These are phyloP conservation scores for Muricea muricata DNA, from an alignment of 92 coral and sea anemone species.

Conservation along the genomic window DNA sequence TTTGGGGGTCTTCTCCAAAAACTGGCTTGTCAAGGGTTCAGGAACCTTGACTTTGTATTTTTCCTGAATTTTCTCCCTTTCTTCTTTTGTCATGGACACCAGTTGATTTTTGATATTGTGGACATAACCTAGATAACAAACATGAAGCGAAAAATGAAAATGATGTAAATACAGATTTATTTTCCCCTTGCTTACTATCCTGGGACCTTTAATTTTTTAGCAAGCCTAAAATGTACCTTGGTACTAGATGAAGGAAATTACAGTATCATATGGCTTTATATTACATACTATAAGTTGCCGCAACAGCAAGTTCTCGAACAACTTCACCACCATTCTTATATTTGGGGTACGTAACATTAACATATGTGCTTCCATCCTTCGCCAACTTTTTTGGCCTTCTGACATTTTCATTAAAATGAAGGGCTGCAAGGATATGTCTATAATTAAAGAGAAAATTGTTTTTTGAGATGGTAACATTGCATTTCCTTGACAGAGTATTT, in stretches of 20 bases:
- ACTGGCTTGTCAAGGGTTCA: slow-evolving; percentile 38
- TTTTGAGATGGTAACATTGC: not conserved
- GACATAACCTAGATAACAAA: slow-evolving; percentile 31
- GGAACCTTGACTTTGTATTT: slow-evolving; percentile 28
- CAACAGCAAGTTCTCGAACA: slow-evolving; percentile 26
- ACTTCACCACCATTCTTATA: slow-evolving; percentile 18
- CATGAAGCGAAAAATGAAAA: not conserved
- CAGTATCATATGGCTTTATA: not conserved
- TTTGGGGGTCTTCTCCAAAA: slow-evolving; percentile 23
- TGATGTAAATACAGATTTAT: not conserved
- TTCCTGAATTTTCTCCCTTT: slow-evolving; percentile 2
- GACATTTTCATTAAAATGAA: slow-evolving; percentile 56
- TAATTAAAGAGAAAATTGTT: not conserved
- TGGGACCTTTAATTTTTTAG: not conserved
- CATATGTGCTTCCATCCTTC: slow-evolving; percentile 23
- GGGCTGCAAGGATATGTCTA: slow-evolving; percentile 50
- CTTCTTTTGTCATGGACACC: slow-evolving; percentile 26
- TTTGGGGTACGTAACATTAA: slow-evolving; percentile 29
- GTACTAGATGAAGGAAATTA: too few relatives aligned
- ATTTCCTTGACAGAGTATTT: not conserved
- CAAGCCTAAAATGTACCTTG: too few relatives aligned
- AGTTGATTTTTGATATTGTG: slow-evolving; percentile 15
- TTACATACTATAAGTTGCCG: slow-evolving; percentile 13
- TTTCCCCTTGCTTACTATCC: not conserved
- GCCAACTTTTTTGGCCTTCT: slow-evolving; percentile 22